Percentiles rank a stretch among this genome's conserved stretches.
These are phyloP conservation scores for Haliaeetus leucogaster DNA, from an alignment of 2,113 vertebrate species.

Conservation along the genomic window DNA sequence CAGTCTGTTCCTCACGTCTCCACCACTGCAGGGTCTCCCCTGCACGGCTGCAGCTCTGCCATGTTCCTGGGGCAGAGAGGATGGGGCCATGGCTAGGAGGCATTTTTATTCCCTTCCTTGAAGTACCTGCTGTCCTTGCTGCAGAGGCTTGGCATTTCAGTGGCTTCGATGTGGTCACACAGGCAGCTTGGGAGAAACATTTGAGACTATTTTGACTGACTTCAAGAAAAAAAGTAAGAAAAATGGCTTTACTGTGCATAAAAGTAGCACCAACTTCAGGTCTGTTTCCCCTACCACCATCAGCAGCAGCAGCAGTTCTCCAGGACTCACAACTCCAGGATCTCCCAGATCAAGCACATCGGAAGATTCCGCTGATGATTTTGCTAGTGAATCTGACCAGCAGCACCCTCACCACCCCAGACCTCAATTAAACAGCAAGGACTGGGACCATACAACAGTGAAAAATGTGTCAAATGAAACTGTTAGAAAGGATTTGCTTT, in stretches of 20 bases:
- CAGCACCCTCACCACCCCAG: background rate
- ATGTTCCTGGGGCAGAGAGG: background rate
- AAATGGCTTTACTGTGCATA: background rate
- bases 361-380: background rate
- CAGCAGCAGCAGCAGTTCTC: background rate
- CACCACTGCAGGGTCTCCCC: background rate
- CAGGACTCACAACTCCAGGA: background rate
- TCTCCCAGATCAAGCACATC: background rate
- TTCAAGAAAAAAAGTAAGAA: background rate
- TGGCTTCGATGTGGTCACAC: background rate
- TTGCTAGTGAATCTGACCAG: background rate
- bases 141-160: background rate
- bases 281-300: background rate
- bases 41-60: background rate
- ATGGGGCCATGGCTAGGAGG: background rate
- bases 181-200: background rate
- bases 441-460: background rate
- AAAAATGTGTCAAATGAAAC: background rate
- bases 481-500: background rate
- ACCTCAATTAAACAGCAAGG: background rate
- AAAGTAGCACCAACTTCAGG: background rate
- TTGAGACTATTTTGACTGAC: background rate
- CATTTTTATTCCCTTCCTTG: background rate
- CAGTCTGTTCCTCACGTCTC: fast-evolving
- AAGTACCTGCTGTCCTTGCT: background rate